Base-by-base conservation (phyloP, 1,140 invertebrate species). In the Saxidomus purpurata region DNA sequence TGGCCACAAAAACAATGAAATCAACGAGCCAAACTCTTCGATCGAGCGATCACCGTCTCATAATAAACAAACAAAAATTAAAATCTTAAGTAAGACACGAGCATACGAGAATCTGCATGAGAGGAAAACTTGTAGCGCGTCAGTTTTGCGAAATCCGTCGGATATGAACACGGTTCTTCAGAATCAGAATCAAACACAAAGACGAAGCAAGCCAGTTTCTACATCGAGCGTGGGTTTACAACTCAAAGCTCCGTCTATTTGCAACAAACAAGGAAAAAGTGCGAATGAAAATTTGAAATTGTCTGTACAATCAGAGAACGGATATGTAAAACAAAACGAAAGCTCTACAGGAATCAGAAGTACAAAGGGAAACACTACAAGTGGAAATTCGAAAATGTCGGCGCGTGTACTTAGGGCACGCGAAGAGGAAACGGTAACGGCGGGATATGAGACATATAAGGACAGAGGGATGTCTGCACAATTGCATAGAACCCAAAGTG, bases 1-100 rank as follows among this genome's bases (percentile, higher is more conserved):
- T 79, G 76, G 31, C 47, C 25, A 55, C 43, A 55, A 79, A 79
- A 79, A 55, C 47, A 79, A 55, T 55, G 76, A 79, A 52, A 52
- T 55, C 15, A 79, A 34, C 47, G 43, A 79, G 47, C 76, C 49
- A 52, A 47, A n/a, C 25, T 49, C 28, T 31, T 52, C 76, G 47
- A 79, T 55, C 49, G 47, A 52, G 31, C 43, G 55, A 49, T 31
- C 43, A 31, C 13, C 34, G 34, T 71, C 67, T 40, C 59, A 63
- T 6, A 63, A 63, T 25, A 63, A 63, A n/a, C n/a, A 28, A 28
- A 9, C 19, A 9, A 25, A 28, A 63, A 63, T 28, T 4, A 79
- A 79, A 79, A 38, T 25, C 55, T 79, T 79, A 55, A 31, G 13
- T 9, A 49, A 79, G 28, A 52, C 25, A 55, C 15, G 34, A 52